These are phyloP conservation scores for Calycopis cecrops DNA, from an alignment of 1,140 invertebrate genomes.

Conservation along the genomic window DNA sequence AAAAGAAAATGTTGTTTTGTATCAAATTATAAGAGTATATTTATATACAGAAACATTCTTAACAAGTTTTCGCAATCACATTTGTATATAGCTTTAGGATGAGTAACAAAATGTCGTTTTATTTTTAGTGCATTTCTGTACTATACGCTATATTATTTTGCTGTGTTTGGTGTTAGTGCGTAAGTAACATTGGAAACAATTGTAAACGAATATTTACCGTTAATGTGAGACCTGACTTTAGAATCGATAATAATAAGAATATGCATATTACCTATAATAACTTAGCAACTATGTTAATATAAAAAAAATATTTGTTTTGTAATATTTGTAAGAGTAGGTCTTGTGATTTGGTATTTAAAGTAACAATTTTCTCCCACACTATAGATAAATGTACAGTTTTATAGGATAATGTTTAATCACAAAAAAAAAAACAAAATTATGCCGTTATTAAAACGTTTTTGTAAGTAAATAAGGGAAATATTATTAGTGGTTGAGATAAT, in stretches of 20 bases:
- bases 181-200: conserved; percentile 12
- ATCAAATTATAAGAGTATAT: conserved; percentile 37
- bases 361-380: conserved; percentile 7
- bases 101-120: conserved; percentile 26
- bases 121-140: conserved; percentile 44
- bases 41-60: conserved; percentile 36
- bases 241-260: conserved; percentile 1
- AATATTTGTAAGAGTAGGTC: background rate
- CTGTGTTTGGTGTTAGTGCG: conserved; percentile 58
- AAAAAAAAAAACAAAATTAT: background rate
- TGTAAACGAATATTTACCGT: background rate
- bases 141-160: conserved; percentile 44
- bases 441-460: too few relatives aligned
- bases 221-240: conserved; percentile 9
- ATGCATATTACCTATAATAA: conserved; percentile 2
- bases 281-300: background rate
- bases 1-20: conserved; percentile 30
- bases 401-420: conserved; percentile 10
- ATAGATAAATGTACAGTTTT: conserved; percentile 12
- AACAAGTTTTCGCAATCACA: conserved; percentile 15
- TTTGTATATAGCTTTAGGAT: conserved; percentile 27
- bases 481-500: too few relatives aligned
- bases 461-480: too few relatives aligned
- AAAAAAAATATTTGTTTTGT: too few relatives aligned
- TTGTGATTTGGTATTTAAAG: conserved; percentile 9